phyloP scores from a whole-genome alignment of 2,113 vertebrate genomes.

The human region DNA sequence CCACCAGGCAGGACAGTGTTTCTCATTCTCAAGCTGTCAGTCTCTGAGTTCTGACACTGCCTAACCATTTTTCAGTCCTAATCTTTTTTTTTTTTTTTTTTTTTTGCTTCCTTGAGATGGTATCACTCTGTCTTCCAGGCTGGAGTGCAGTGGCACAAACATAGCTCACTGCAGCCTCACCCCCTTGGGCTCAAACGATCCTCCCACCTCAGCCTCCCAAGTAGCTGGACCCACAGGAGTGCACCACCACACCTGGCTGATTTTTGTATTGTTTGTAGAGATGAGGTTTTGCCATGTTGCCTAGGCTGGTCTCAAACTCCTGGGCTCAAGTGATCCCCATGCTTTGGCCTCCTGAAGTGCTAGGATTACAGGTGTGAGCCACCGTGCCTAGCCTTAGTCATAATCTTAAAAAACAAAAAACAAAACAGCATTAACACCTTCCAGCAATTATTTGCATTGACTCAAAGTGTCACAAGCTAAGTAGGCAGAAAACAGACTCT shows the following conservation, averaged over 20 bases:
- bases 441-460: neutral
- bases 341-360: neutral
- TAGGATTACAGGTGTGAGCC: neutral
- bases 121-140: neutral
- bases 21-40: neutral
- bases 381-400: neutral
- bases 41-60: neutral
- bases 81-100: neutral
- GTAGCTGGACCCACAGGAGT: neutral
- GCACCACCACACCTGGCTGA: neutral
- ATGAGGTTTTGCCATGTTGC: neutral
- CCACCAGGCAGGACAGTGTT: neutral
- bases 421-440: neutral
- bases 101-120: neutral
- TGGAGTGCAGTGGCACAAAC: neutral
- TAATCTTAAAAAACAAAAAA: slow-evolving; percentile 16
- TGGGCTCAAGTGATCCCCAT: neutral
- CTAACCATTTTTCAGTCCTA: neutral
- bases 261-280: neutral
- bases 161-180: neutral
- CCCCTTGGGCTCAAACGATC: neutral
- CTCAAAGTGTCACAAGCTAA: neutral
- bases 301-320: neutral
- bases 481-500: slow-evolving; percentile 1
- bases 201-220: neutral